phyloP scores from a whole-genome alignment of 2,888 invertebrate species.

The Pterobdella sp. region DNA sequence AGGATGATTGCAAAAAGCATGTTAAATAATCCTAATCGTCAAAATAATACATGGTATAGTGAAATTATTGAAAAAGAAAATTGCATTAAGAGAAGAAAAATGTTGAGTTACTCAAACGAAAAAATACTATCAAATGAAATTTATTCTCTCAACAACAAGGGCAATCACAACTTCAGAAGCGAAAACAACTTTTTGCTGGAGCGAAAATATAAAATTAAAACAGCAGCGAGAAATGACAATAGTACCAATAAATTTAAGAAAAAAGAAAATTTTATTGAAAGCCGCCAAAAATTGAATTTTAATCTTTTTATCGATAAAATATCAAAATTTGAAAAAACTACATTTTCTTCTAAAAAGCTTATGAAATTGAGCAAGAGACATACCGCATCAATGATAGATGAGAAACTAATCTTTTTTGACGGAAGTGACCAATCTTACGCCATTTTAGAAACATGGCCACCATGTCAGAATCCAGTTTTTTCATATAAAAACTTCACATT shows the following conservation, averaged over 20 bases:
- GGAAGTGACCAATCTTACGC: slow-evolving; percentile 11
- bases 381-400: neutral
- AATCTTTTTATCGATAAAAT: too few relatives aligned
- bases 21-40: neutral
- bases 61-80: neutral
- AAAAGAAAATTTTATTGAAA: too few relatives aligned
- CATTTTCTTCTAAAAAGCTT: neutral
- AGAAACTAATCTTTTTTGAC: slow-evolving; percentile 9
- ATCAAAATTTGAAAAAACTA: neutral
- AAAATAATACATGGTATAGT: neutral
- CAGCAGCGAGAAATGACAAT: too few relatives aligned
- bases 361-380: neutral
- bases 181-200: neutral
- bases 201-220: neutral
- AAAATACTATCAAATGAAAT: neutral
- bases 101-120: slow-evolving; percentile 11
- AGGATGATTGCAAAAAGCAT: neutral
- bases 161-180: neutral
- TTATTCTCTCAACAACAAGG: neutral
- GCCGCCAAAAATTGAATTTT: too few relatives aligned
- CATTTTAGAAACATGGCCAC: neutral
- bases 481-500: slow-evolving; percentile 3
- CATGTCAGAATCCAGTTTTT: neutral
- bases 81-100: neutral
- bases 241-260: too few relatives aligned